Base-by-base conservation (phyloP, 2,113 vertebrate genomes). In the Colaptes auratus region DNA sequence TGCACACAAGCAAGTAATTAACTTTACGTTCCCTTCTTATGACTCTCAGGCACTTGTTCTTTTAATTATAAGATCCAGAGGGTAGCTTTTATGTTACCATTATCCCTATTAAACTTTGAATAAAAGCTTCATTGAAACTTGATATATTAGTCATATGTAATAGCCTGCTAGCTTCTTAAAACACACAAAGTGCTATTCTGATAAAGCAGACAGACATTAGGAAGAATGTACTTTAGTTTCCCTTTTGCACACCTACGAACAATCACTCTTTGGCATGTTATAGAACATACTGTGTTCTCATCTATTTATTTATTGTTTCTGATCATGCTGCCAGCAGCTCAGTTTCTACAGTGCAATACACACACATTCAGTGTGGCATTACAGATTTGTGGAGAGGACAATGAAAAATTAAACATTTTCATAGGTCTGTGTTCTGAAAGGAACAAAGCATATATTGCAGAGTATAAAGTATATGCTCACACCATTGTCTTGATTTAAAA, bases 61-160 rank as follows among this genome's bases (percentile, higher is more conserved):
- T 95, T 96, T 95, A 91, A 94, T 95, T 95, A 93, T 78, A 82
- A 58, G 48, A 72, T 89, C 72, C 81, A 79, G 50, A 74, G 39
- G 65, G 81, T 61, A 80, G 79, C 81, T 90, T 90, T 94, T 91
- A 91, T 78, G 50, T 82, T 94, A 39, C 52, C 72, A 55, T 82
- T 83, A 72, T 87, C 70, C 81, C 82, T 71, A 21, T 70, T 70
- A 70, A 92, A 82, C 65, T 75, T 81, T 72, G 87, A 94, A 83
- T 85, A 82, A 81, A 96, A 93, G 69, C 82, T 93, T 70, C 44
- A 85, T 77, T 95, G 77, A 63, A 82, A 59, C 39, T 82, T 89
- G 80, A 86, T 95, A 31, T 77, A 83, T 93, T 96, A 92, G 74
- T 86, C 92, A 90, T 79, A 48, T 52, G 59, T 75, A 84, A 94